Base-by-base conservation (phyloP, 2,797 vertebrate species). In the Apodemus agrarius region DNA sequence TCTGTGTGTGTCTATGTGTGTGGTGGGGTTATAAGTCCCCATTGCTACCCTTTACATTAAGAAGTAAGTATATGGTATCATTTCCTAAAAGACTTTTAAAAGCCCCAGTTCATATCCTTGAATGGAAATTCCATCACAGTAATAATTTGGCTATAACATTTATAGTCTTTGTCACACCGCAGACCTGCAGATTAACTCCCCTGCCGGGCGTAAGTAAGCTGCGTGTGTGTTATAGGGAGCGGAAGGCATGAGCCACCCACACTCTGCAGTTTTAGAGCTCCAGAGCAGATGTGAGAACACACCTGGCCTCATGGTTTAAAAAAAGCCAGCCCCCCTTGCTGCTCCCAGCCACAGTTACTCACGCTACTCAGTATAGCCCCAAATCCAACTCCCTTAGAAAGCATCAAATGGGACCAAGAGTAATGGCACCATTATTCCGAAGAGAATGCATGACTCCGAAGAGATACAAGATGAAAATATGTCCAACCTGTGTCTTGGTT, bases 21-120 rank as follows among this genome's bases (percentile, higher is more conserved):
- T 14, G 16, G 26, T 11, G 57, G 29, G 49, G 92, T 82, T 92
- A 61, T 26, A 67, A 63, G 94, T 89, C n/a, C 95, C 17, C 90
- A 26, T 93, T 92, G 75, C 24, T 69, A 22, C 31, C 37, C 34
- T 93, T 93, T 52, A 52, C 83, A 29, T 94, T 79, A 91, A 96
- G 93, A 92, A 81, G 54, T 81, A 96, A 96, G 72, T 34, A 7
- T 78, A 9, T 40, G 49, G 49, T 67, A 19, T 87, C n/a, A 59
- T 75, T 85, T 84, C 31, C 3, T 83, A 88, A 81, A 80, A 91
- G 67, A 52, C 3, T 76, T 90, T 94, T 84, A 29, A 57, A n/a
- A 8, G 46, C 46, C 83, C 49, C 6, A 90, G 9, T 75, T 83
- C 37, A 83, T 78, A 95, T 93, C 63, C 92, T 86, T 83, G 26